These are phyloP conservation scores for Lasiommata megera DNA, from an alignment of 2,888 invertebrate genomes.

Conservation along the genomic window DNA sequence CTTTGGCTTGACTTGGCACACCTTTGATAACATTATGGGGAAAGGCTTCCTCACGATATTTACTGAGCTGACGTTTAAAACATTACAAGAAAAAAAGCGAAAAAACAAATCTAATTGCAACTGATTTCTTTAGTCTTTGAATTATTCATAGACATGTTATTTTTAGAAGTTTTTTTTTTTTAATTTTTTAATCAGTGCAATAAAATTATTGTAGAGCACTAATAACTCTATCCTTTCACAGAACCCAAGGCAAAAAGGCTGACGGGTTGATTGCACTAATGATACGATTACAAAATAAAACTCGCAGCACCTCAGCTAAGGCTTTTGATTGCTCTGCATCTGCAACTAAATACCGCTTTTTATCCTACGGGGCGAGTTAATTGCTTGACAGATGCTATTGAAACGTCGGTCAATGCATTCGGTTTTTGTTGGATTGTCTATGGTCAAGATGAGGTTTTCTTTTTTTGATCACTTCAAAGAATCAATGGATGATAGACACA, in stretches of 20 bases:
- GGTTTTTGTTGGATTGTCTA: conserved; percentile 16
- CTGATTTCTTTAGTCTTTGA: too few relatives aligned
- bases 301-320: conserved; percentile 32
- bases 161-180: too few relatives aligned
- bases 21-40: too few relatives aligned
- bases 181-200: too few relatives aligned
- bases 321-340: conserved; percentile 48
- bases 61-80: too few relatives aligned
- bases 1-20: too few relatives aligned
- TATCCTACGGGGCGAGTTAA: conserved; percentile 45
- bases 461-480: conserved; percentile 18
- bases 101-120: too few relatives aligned
- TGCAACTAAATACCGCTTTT: conserved; percentile 39
- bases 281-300: conserved; percentile 12
- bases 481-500: neutral
- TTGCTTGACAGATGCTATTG: conserved; percentile 38
- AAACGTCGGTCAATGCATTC: conserved; percentile 17
- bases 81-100: too few relatives aligned
- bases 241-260: conserved; percentile 4
- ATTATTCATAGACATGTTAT: too few relatives aligned
- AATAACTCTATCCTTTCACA: conserved; percentile 14
- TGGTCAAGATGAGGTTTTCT: conserved; percentile 4
- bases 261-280: conserved; percentile 12
- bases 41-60: too few relatives aligned
- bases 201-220: too few relatives aligned